Percentiles rank a stretch among this genome's conserved stretches.
Evolutionary conservation across 2,797 vertebrate genomes (phyloP).

Genomic region (Tangara arthus): DNA sequence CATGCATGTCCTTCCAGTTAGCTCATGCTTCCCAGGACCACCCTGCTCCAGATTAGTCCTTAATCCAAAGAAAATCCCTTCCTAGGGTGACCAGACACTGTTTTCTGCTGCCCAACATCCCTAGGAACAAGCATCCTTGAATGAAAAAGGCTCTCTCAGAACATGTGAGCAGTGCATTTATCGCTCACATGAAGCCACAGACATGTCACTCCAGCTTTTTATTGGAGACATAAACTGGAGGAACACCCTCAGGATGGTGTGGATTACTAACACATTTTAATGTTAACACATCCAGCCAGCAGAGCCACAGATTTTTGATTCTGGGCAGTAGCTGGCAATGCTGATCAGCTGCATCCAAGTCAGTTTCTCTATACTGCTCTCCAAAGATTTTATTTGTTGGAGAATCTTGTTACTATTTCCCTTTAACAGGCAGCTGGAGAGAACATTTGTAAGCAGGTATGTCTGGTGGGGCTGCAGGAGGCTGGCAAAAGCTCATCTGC

Average conservation of each 20-base stretch:
- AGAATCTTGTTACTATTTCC: neutral
- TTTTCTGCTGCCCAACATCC: neutral
- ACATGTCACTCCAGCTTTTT: neutral
- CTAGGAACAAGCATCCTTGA: neutral
- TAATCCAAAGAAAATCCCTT: constrained; percentile 24
- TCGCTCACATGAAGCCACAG: neutral
- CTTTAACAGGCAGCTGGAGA: neutral
- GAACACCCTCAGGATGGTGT: neutral
- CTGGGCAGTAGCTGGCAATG: neutral
- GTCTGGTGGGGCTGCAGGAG: neutral
- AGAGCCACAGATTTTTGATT: neutral
- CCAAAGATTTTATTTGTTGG: neutral
- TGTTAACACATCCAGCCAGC: neutral
- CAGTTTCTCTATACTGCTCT: neutral
- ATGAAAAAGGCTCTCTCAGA: neutral
- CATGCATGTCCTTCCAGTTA: constrained; percentile 1
- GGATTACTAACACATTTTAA: neutral
- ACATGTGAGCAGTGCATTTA: neutral
- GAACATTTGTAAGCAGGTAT: neutral
- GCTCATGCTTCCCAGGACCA: constrained; percentile 26
- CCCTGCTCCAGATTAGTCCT: neutral
- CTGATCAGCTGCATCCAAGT: neutral
- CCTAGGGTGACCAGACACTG: neutral
- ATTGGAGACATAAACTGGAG: neutral
- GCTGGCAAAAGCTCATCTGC: neutral